Base-by-base conservation (phyloP, 2,888 invertebrate genomes). In the Oxyteleia sp. region DNA sequence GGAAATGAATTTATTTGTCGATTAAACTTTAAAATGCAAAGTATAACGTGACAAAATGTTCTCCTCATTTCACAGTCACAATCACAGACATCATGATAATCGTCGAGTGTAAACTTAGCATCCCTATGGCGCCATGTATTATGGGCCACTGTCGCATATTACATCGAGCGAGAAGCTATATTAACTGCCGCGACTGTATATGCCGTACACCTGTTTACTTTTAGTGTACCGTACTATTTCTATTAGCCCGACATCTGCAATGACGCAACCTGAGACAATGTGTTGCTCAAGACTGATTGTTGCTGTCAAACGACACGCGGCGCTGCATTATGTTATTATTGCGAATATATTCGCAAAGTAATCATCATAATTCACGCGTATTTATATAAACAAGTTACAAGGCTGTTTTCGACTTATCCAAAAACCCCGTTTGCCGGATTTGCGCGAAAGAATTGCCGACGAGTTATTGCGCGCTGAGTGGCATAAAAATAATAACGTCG, bases 161-260 rank as follows among this genome's bases (percentile, higher is more conserved):
- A 86, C 84, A 84, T 85, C 76, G 78, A 79, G 82, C 80, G 75
- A 69, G 80, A 76, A 83, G 82, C 83, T 84, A 75, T 66, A 81
- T 82, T 79, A 84, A 72, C 81, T 71, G 82, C 75, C 68, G 71
- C 64, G 81, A 64, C 75, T 66, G 55, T 61, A 83, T 86, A 85
- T 86, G 80, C 53, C 82, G 66, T 84, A 85, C 88, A 87, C 87
- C 88, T 88, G 88, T 87, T 87, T 88, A 86, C 87, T 87, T 87
- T 88, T 85, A 85, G 63, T 76, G 72, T 57, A 61, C 63, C 69
- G 82, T 87, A 87, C 87, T 88, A 87, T 88, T 88, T 88, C 87
- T 86, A 87, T 87, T 86, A 86, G 84, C 66, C 59, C 26, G 64
- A 68, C 79, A 74, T 76, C 76, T 74, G 69, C 72, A 61, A n/a